These are phyloP conservation scores for Hirtodrosophila alboralis DNA, from an alignment of 2,888 invertebrate genomes.

Conservation along the genomic window DNA sequence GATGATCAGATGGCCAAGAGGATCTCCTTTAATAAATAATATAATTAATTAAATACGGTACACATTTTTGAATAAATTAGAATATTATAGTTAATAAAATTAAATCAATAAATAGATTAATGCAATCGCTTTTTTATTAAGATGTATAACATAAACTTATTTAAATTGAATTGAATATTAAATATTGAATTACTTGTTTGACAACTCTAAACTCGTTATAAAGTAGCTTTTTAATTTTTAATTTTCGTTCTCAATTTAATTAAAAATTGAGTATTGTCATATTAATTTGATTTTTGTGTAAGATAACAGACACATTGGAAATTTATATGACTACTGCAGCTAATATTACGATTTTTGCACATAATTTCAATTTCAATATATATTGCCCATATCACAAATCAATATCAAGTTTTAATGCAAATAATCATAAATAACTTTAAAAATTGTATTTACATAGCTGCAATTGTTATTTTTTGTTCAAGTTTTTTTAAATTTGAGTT, in stretches of 20 bases:
- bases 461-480: too few relatives aligned
- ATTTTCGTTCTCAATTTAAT: conserved; percentile 27
- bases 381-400: conserved; percentile 4
- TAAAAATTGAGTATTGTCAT: conserved; percentile 16
- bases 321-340: conserved; percentile 30
- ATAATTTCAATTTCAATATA: conserved; percentile 7
- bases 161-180: conserved; percentile 16
- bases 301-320: conserved; percentile 32
- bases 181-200: conserved; percentile 3
- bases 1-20: too few relatives aligned
- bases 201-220: conserved; percentile 12
- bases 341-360: conserved; percentile 23
- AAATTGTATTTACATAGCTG: not conserved
- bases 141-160: too few relatives aligned
- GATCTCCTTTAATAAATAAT: conserved; percentile 3
- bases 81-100: too few relatives aligned
- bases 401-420: conserved; percentile 1
- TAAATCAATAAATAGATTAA: too few relatives aligned
- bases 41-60: too few relatives aligned
- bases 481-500: too few relatives aligned
- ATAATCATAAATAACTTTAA: conserved; percentile 5
- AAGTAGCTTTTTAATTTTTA: conserved; percentile 9
- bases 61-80: too few relatives aligned
- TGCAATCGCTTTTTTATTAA: too few relatives aligned
- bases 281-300: conserved; percentile 38